Evolutionary conservation across 2,888 invertebrate genomes (phyloP).

Genomic region (Cheilosia variabilis): DNA sequence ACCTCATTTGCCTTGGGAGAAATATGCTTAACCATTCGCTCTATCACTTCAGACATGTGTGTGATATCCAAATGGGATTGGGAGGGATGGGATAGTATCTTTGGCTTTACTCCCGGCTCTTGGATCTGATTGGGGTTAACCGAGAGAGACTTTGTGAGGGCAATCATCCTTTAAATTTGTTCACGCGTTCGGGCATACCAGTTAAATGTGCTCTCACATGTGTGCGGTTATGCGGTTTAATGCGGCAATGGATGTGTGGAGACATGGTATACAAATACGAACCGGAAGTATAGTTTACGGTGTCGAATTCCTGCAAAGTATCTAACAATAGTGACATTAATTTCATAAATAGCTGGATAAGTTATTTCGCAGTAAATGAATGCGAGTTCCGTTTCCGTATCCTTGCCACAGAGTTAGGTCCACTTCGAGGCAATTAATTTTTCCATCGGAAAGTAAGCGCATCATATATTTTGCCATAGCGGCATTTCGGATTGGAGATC

Average conservation of each 20-base stretch:
- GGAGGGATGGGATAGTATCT: constrained; percentile 31
- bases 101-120: constrained; percentile 34
- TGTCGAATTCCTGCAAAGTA: constrained; percentile 19
- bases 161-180: constrained; percentile 74
- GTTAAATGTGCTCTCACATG: constrained; percentile 1
- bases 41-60: constrained; percentile 1
- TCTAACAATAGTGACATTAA: constrained; percentile 31
- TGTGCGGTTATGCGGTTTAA: background rate
- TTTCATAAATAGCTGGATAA: constrained; percentile 33
- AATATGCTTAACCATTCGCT: constrained; percentile 47
- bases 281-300: constrained; percentile 18
- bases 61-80: constrained; percentile 13
- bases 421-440: constrained; percentile 40
- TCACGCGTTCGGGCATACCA: constrained; percentile 1
- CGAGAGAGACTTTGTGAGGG: constrained; percentile 52
- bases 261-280: background rate
- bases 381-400: constrained; percentile 40
- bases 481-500: constrained; percentile 40
- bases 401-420: background rate
- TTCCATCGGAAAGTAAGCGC: constrained; percentile 45
- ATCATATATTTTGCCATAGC: constrained; percentile 37
- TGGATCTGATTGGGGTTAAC: constrained; percentile 69
- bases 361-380: constrained; percentile 40
- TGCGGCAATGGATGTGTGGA: background rate
- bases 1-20: constrained; percentile 70